Conservation (phyloP, 2,797 vertebrate species). For the Phoxinus dragarum region DNA sequence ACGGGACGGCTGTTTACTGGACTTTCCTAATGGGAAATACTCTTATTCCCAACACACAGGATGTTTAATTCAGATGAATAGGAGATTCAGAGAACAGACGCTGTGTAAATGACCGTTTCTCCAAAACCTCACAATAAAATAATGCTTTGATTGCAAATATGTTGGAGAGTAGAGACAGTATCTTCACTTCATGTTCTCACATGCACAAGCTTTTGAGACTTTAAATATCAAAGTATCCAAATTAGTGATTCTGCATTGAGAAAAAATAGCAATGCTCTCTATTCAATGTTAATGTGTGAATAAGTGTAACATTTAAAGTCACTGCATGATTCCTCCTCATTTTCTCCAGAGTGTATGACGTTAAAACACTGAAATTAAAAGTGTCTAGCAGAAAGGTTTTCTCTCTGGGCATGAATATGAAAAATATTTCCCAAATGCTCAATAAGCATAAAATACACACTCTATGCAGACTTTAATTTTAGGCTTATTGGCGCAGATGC, state of each 20-base stretch:
- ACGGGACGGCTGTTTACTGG: constrained; percentile 15
- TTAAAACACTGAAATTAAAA: too few species aligned
- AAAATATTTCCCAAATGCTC: constrained; percentile 11
- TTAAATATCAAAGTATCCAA: not conserved
- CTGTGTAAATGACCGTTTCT: not conserved
- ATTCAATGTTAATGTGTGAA: not conserved
- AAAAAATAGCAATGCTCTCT: not conserved
- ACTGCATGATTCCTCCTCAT: not conserved
- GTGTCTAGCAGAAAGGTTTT: not conserved
- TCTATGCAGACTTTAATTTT: not conserved
- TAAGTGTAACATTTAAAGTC: not conserved
- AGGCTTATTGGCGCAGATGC: not conserved
- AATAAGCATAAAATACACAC: not conserved
- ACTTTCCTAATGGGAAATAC: constrained; percentile 21
- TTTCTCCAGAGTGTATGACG: too few species aligned
- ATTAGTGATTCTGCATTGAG: not conserved
- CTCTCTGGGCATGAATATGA: not conserved
- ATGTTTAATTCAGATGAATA: constrained; percentile 26
- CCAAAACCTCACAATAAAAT: not conserved
- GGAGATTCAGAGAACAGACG: constrained; percentile 12
- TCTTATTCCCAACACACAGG: not conserved
- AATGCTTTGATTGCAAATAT: not conserved
- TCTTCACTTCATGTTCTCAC: not conserved
- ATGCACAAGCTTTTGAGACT: not conserved
- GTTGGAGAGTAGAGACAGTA: not conserved